Conservation (phyloP, 1,140 invertebrate genomes). For the Aleiodes sp. region DNA sequence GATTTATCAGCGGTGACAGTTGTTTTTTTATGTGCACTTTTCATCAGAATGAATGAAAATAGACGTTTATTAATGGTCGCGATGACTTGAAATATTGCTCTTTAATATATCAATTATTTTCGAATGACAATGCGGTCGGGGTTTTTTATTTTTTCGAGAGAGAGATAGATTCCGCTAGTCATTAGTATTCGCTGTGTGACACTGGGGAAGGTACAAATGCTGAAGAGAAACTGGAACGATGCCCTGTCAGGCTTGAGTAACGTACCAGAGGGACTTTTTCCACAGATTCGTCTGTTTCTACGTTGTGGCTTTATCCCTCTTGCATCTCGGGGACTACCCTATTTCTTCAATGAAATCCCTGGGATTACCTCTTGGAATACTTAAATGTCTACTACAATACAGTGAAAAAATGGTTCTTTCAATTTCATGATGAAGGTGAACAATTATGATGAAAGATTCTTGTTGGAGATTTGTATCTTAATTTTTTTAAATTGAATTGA, state of each 20-base stretch:
- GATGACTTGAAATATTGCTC: too few relatives aligned
- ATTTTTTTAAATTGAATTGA: too few relatives aligned
- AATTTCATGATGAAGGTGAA: not conserved
- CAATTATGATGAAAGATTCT: too few relatives aligned
- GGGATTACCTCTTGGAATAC: not conserved
- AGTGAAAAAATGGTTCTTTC: not conserved
- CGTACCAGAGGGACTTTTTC: not conserved
- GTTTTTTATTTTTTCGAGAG: not conserved
- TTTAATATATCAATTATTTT: not conserved
- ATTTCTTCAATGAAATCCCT: not conserved
- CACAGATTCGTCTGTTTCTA: not conserved
- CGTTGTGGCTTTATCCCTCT: not conserved
- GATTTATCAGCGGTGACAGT: too few relatives aligned
- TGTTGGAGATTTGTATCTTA: too few relatives aligned
- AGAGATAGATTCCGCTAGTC: not conserved
- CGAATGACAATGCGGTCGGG: not conserved
- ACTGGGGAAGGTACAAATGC: not conserved
- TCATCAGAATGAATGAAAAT: too few relatives aligned
- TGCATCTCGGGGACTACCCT: not conserved
- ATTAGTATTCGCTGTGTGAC: slow-evolving; percentile 4
- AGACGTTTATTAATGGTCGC: too few relatives aligned
- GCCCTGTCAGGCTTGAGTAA: not conserved
- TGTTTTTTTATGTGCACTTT: too few relatives aligned
- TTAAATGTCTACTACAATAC: not conserved
- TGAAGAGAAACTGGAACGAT: not conserved